These are phyloP conservation scores for Coracias cyanogaster DNA, from an alignment of 2,797 vertebrate species.

Conservation along the genomic window DNA sequence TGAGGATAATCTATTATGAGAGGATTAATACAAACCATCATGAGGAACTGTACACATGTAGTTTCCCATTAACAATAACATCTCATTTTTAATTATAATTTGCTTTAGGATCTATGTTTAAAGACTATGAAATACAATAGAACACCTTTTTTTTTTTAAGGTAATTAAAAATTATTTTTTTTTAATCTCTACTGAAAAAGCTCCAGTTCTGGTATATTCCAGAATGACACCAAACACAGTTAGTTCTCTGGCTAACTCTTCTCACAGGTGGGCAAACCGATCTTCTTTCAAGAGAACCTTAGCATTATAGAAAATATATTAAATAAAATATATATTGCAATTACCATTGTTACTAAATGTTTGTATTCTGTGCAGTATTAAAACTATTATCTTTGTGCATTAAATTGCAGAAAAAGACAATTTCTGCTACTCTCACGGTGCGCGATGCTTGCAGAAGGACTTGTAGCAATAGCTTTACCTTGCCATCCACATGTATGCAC, in stretches of 20 bases:
- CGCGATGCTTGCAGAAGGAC: neutral
- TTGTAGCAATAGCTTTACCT: constrained; percentile 80
- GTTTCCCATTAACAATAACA: neutral
- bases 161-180: too few relatives aligned
- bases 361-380: neutral
- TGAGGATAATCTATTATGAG: neutral
- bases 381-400: neutral
- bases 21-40: neutral
- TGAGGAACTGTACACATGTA: neutral
- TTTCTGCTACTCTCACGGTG: neutral
- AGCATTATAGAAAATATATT: neutral
- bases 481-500: constrained; percentile 81
- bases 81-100: neutral
- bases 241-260: neutral
- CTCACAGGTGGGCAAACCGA: neutral
- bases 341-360: neutral
- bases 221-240: neutral
- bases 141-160: neutral
- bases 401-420: neutral
- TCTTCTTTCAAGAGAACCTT: neutral
- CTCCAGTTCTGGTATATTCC: neutral
- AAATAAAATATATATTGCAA: neutral
- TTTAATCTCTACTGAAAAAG: neutral
- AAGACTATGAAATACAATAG: neutral
- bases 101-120: neutral